Base-by-base conservation (phyloP, 2,888 invertebrate genomes). In the Listrodromus nycthemerus region DNA sequence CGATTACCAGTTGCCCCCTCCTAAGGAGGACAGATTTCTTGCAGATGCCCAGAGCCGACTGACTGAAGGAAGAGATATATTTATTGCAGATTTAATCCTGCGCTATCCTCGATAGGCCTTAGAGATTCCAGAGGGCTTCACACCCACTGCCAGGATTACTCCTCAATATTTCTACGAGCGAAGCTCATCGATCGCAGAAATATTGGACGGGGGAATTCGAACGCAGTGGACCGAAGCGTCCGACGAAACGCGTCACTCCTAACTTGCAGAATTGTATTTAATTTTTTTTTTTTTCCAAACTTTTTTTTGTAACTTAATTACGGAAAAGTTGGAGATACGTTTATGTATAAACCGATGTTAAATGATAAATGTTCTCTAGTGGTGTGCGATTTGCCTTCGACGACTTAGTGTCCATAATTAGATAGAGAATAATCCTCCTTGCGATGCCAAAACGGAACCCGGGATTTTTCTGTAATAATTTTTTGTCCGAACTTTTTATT, bases 341-440 rank as follows among this genome's bases (percentile, higher is more conserved):
- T 30, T 55, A 27, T 61, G 27, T 27, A 24, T 52, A 24, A 41
- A 79, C 30, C 48, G 55, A 52, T 61, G 55, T 41, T 41, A 66
- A 37, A 52, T 73, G 55, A 80, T 80, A 89, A 52, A 73, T 66
- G 89, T 88, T 77, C 33, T 86, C 89, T 89, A 90, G 91, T 92
- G 90, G 91, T 92, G 91, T 92, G 92, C 91, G 90, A 91, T 87
- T 45, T 88, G 88, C 89, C 89, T 61, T 91, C 86, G 65, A 63
- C 61, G 55, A 76, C 61, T 67, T 21, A 24, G 70, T 61, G 63
- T 50, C 24, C 73, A 74, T 65, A 73, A 58, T 76, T 76, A 79
- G 66, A 71, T 67, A 63, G 37, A 58, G 21, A 5, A 7, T 33
- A 41, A 37, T 13, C 21, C 21, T 74, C 71, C 71, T 70, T 33